phyloP scores from a whole-genome alignment of 1,140 invertebrate genomes.

The Nilaparvata lugens region DNA sequence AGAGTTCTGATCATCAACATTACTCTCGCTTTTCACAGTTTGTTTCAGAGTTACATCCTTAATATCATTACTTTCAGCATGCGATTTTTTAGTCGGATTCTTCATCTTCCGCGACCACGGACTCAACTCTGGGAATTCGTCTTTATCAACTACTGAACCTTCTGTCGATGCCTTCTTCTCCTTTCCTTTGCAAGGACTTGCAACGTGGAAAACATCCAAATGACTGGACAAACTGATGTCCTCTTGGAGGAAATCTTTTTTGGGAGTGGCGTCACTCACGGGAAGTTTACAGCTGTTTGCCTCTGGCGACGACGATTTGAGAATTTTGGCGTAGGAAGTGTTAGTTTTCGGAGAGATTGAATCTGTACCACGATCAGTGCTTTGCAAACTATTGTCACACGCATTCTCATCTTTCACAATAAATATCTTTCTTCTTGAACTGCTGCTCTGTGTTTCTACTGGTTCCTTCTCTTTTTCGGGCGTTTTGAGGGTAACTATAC shows the following conservation, averaged over 20 bases:
- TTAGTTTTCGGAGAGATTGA: background rate
- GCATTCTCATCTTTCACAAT: background rate
- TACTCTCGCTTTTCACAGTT: background rate
- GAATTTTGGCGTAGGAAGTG: constrained; percentile 7
- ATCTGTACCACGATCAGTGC: constrained; percentile 6
- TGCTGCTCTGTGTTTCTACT: background rate
- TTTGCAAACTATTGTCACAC: background rate
- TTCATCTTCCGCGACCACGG: background rate
- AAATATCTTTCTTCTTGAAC: constrained; percentile 5
- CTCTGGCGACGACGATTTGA: constrained; percentile 6
- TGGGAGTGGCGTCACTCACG: constrained; percentile 4
- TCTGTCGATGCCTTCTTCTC: background rate
- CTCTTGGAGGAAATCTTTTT: constrained; percentile 21
- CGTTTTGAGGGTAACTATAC: background rate
- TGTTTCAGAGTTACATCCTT: background rate
- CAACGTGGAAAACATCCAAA: constrained; percentile 24
- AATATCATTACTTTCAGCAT: background rate
- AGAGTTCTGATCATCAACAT: background rate
- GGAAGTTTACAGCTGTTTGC: background rate
- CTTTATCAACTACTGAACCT: constrained; percentile 3
- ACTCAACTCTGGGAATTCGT: background rate
- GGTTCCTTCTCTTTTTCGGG: background rate
- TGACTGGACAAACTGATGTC: constrained; percentile 26
- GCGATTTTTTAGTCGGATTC: background rate
- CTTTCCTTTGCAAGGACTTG: constrained; percentile 21